Percentiles rank a stretch among this genome's conserved stretches.
Evolutionary conservation across 2,113 vertebrate species (phyloP).

Genomic region (Callionymus lyra): DNA sequence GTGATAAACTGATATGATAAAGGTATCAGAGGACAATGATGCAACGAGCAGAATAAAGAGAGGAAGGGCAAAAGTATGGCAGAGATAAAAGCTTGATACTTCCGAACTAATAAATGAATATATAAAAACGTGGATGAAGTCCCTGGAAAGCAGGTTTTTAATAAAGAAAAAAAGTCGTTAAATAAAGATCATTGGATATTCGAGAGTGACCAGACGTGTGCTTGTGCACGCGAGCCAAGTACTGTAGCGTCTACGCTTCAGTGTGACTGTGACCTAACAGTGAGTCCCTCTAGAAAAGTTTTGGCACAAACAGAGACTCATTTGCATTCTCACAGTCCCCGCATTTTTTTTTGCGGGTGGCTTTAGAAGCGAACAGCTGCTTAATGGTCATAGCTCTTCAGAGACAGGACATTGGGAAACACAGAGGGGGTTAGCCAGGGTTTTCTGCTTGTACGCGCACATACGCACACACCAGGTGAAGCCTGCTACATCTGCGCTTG

Average conservation of each 20-base stretch:
- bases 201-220: no score
- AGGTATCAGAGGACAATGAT: no score
- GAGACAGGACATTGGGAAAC: constrained; percentile 60
- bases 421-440: constrained; percentile 47
- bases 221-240: no score
- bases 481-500: constrained; percentile 26
- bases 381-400: constrained; percentile 67
- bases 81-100: background rate
- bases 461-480: constrained; percentile 39
- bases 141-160: constrained; percentile 5
- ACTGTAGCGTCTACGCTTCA: constrained; percentile 9
- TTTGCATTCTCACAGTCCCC: constrained; percentile 58
- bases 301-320: constrained; percentile 52
- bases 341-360: constrained; percentile 35
- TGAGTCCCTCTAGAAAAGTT: constrained; percentile 47
- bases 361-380: constrained; percentile 63
- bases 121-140: background rate
- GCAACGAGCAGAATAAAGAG: no score
- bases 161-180: constrained; percentile 50
- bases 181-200: constrained; percentile 38
- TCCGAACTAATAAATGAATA: background rate
- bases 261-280: constrained; percentile 48
- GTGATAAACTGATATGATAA: no score
- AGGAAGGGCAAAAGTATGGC: no score
- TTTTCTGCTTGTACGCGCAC: constrained; percentile 37